A percentile compares a stretch with the other conserved stretches of the same genome.
Evolutionary conservation across 2,113 vertebrate species (phyloP).

Genomic region (Alectura lathami): DNA sequence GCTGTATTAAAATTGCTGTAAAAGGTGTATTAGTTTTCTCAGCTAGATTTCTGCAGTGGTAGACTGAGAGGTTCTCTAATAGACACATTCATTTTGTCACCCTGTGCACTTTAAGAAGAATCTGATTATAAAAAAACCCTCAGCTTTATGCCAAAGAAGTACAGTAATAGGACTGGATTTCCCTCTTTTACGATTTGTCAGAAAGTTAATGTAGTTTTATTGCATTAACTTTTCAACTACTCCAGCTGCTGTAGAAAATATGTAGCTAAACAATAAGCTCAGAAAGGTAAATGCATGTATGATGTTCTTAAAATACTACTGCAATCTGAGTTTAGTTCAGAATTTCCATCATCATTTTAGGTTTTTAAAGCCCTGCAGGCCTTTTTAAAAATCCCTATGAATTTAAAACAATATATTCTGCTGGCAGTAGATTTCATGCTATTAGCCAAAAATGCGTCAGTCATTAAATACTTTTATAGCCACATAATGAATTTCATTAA

Average conservation of each 20-base stretch:
- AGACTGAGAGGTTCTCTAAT: constrained; percentile 15
- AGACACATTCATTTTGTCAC: constrained; percentile 3
- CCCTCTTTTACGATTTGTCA: constrained; percentile 40
- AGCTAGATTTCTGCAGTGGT: neutral
- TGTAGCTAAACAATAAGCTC: constrained; percentile 60
- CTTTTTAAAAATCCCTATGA: constrained; percentile 36
- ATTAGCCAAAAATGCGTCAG: constrained; percentile 51
- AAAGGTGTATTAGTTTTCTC: constrained; percentile 9
- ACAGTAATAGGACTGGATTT: constrained; percentile 12
- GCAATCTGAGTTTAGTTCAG: constrained; percentile 17
- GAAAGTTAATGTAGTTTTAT: constrained; percentile 63
- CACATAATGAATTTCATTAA: constrained; percentile 64
- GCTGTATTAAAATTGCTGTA: neutral
- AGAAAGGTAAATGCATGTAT: constrained; percentile 52
- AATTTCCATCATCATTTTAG: constrained; percentile 54
- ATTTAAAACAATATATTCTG: constrained; percentile 59
- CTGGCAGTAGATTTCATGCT: constrained; percentile 42
- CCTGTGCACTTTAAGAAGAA: neutral
- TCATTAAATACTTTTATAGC: constrained; percentile 54
- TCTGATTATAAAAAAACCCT: constrained; percentile 35
- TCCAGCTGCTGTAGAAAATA: constrained; percentile 49
- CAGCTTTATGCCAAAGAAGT: constrained; percentile 34
- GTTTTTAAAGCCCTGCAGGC: constrained; percentile 35
- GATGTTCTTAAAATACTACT: constrained; percentile 47
- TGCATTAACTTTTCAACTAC: constrained; percentile 23